Percentiles rank a stretch among this genome's conserved stretches.
phyloP scores from a whole-genome alignment of 1,140 invertebrate species.

The Leptinotarsa defecta region DNA sequence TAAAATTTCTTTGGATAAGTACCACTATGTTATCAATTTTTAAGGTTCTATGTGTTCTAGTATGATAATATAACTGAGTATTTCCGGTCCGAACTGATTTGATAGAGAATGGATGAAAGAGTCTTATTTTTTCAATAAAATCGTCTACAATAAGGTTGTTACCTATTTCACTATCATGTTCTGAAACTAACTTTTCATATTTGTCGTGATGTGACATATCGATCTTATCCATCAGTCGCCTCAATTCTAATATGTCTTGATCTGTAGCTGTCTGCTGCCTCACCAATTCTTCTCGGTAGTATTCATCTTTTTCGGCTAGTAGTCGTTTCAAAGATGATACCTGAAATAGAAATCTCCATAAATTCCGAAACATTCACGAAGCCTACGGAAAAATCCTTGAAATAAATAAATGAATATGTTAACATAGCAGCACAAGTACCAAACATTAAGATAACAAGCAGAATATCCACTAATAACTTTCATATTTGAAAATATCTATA shows the following conservation, averaged over 20 bases:
- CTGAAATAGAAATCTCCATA: conserved; percentile 50
- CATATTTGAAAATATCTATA: no score
- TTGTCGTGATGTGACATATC: conserved; percentile 62
- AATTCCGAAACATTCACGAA: no score
- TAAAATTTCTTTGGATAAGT: no score
- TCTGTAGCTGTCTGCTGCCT: conserved; percentile 61
- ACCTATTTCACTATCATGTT: conserved; percentile 66
- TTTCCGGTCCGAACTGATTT: no score
- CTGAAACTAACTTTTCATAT: conserved; percentile 62
- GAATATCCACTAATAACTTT: no score
- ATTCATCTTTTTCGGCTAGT: conserved; percentile 61
- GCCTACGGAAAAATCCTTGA: no score
- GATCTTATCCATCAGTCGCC: conserved; percentile 63
- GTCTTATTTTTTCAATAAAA: neutral
- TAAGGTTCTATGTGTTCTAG: no score
- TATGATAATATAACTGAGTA: no score
- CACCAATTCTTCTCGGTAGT: conserved; percentile 63
- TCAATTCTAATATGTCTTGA: conserved; percentile 61
- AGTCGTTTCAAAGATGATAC: conserved; percentile 62
- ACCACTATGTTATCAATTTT: no score
- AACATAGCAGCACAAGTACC: no score
- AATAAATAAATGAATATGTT: no score
- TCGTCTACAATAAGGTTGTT: conserved; percentile 30
- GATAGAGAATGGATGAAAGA: neutral
- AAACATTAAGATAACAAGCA: no score